A percentile compares a stretch with the other conserved stretches of the same genome.
Conservation (phyloP, 2,113 vertebrate species). For the Neotragus moschatus region DNA sequence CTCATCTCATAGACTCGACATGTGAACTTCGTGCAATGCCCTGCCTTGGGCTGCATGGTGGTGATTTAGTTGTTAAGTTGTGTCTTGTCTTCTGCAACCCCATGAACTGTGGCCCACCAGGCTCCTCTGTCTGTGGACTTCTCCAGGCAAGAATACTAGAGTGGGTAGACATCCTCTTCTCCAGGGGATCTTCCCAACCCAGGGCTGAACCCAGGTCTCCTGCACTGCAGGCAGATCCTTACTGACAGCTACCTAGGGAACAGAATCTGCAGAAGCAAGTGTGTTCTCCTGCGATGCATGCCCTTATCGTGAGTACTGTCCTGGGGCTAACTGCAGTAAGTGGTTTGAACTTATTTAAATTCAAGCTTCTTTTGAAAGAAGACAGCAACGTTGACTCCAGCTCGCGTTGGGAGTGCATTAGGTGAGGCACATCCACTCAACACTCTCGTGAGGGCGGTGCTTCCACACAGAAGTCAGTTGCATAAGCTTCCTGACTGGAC, state of each 20-base stretch:
- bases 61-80: neutral
- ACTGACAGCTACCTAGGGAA: neutral
- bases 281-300: accelerated
- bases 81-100: neutral
- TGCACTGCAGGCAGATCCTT: neutral
- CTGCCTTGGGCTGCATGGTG: neutral
- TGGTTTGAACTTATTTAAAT: neutral
- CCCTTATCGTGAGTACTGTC: accelerated
- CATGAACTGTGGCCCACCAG: neutral
- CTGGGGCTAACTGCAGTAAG: neutral
- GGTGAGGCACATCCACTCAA: accelerated
- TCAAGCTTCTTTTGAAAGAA: neutral
- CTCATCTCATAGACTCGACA: too few species aligned
- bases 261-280: neutral
- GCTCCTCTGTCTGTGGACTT: neutral
- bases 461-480: accelerated
- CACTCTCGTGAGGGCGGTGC: accelerated
- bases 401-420: accelerated
- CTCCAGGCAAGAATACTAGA: neutral
- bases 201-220: neutral
- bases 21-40: neutral
- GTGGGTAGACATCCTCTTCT: neutral
- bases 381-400: neutral
- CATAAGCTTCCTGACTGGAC: neutral
- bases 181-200: neutral